Evolutionary conservation across 2,888 invertebrate genomes (phyloP).

Genomic region (Portevinia maculata): DNA sequence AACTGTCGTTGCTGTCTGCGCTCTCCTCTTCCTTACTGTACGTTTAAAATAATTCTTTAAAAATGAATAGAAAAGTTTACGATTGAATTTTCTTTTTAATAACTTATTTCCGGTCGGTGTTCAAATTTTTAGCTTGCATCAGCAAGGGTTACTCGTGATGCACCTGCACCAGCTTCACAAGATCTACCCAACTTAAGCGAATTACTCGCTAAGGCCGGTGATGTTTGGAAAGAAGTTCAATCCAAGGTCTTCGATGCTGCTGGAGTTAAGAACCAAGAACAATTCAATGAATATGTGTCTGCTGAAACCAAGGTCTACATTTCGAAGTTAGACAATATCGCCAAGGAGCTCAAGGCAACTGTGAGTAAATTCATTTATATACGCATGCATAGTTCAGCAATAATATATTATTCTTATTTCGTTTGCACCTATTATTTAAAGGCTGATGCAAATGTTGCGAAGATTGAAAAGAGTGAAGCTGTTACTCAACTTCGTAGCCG

Average conservation of each 20-base stretch:
- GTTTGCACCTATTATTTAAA: no score
- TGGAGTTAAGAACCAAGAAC: slow-evolving; percentile 51
- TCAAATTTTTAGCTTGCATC: slow-evolving; percentile 47
- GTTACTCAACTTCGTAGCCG: slow-evolving; percentile 44
- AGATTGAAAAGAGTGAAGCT: slow-evolving; percentile 54
- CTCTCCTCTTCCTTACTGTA: slow-evolving; percentile 65
- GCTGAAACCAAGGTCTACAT: slow-evolving; percentile 41
- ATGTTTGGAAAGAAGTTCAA: slow-evolving; percentile 43
- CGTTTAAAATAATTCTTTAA: slow-evolving; percentile 13
- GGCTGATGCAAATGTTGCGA: slow-evolving; percentile 54
- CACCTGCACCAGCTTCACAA: slow-evolving; percentile 17
- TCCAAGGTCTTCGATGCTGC: slow-evolving; percentile 37
- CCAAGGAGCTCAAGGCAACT: slow-evolving; percentile 46
- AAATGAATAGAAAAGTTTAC: neutral
- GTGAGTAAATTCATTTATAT: slow-evolving; percentile 54
- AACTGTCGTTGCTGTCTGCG: slow-evolving; percentile 50
- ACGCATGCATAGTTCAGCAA: no score
- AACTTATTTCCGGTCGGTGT: slow-evolving; percentile 11
- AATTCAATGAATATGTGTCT: slow-evolving; percentile 43
- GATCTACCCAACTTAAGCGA: slow-evolving; percentile 35
- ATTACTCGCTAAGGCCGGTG: slow-evolving; percentile 35
- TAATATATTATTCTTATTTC: no score
- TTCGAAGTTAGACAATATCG: slow-evolving; percentile 25
- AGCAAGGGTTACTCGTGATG: slow-evolving; percentile 63
- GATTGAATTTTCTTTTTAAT: neutral